These are phyloP conservation scores for Uria lomvia DNA, from an alignment of 2,113 vertebrate genomes.

Conservation along the genomic window DNA sequence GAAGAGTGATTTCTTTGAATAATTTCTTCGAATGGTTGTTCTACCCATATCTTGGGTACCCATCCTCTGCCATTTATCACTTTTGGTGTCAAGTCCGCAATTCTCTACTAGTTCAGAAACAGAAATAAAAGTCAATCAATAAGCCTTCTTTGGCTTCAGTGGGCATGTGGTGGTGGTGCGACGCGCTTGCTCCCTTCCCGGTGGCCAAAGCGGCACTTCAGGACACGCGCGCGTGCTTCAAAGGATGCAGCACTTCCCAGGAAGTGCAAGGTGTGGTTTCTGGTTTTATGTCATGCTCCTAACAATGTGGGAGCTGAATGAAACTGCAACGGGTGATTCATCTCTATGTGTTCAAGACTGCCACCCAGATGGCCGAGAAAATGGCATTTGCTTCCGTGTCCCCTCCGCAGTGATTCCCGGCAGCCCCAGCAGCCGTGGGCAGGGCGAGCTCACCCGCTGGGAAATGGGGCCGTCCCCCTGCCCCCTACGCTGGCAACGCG, in stretches of 20 bases:
- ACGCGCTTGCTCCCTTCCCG: neutral
- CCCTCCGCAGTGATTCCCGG: rapidly evolving
- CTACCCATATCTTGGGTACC: neutral
- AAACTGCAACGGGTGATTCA: neutral
- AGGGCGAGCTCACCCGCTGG: neutral
- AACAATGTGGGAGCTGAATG: neutral
- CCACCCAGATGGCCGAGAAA: neutral
- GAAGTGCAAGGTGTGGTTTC: neutral
- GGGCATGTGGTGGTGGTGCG: neutral
- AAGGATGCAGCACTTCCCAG: neutral
- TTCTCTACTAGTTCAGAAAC: neutral
- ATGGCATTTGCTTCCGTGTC: neutral
- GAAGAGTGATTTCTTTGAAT: neutral
- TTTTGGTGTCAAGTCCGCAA: neutral
- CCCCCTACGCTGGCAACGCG: rapidly evolving
- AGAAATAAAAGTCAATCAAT: neutral
- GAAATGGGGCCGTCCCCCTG: neutral
- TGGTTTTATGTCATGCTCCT: neutral
- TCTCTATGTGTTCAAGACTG: neutral
- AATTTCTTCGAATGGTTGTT: neutral
- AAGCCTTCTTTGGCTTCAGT: neutral
- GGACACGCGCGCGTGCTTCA: neutral
- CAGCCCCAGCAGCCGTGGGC: neutral
- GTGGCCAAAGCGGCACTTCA: neutral
- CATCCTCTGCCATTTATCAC: neutral